Conservation (phyloP, 2,888 invertebrate genomes). For the Dryocosmus kuriphilus region DNA sequence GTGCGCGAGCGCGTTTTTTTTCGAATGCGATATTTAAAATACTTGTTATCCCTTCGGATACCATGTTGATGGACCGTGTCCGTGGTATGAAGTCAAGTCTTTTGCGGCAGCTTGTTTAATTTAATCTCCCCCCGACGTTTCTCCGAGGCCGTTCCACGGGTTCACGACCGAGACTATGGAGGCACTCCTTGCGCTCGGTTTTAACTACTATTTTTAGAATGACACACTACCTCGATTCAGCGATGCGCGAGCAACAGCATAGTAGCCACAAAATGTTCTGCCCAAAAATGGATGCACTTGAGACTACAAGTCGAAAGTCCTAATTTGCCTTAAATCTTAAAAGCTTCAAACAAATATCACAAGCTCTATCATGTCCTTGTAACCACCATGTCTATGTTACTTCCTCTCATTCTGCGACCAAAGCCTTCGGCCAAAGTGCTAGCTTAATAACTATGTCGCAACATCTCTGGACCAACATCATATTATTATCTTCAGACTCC, state of each 20-base stretch:
- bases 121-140: conserved; percentile 62
- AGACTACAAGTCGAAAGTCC: conserved; percentile 22
- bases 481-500: conserved; percentile 16
- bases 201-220: conserved; percentile 72
- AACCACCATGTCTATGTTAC: neutral
- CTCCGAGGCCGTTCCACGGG: conserved; percentile 68
- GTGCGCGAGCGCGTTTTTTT: conserved; percentile 24
- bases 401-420: neutral
- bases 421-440: neutral
- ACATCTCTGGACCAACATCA: neutral
- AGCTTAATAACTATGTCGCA: conserved; percentile 9
- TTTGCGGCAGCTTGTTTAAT: conserved; percentile 62
- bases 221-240: conserved; percentile 75
- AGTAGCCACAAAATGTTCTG: conserved; percentile 15
- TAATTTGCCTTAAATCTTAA: neutral
- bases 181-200: conserved; percentile 52
- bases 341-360: neutral
- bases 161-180: conserved; percentile 70
- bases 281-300: conserved; percentile 39
- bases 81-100: conserved; percentile 46
- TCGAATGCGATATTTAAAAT: conserved; percentile 38
- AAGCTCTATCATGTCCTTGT: neutral
- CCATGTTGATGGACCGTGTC: conserved; percentile 15
- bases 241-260: conserved; percentile 61
- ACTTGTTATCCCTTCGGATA: conserved; percentile 34